Conservation (phyloP, 2,113 vertebrate genomes). For the Elanoides forficatus region DNA sequence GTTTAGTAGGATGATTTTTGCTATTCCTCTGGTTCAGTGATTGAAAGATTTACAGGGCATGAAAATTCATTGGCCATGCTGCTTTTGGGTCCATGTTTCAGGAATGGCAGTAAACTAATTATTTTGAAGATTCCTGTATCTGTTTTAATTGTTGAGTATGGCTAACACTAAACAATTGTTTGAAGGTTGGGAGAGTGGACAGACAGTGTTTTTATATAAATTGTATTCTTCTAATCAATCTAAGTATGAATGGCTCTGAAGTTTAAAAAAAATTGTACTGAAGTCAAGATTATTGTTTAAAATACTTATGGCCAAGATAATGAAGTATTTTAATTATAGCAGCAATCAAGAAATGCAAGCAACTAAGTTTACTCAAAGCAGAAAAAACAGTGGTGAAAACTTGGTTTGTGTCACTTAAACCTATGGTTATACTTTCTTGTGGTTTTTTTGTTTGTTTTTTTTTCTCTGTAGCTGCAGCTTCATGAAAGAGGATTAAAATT, state of each 20-base stretch:
- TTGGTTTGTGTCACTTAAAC: not conserved
- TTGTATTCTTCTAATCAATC: not conserved
- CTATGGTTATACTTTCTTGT: not conserved
- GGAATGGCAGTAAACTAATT: not conserved
- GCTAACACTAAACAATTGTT: not conserved
- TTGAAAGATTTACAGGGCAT: not conserved
- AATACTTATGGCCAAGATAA: not conserved
- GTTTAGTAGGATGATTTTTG: not conserved
- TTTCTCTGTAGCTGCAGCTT: conserved; percentile 82
- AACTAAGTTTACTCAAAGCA: not conserved
- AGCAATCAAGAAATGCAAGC: not conserved
- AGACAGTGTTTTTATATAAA: not conserved
- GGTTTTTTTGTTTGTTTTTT: not conserved
- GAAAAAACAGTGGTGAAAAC: not conserved
- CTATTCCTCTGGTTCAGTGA: not conserved
- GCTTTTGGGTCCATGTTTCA: not conserved
- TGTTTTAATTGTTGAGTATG: not conserved
- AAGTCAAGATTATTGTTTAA: not conserved
- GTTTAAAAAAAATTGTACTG: not conserved
- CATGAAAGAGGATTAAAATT: conserved; percentile 94
- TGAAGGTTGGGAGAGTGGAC: not conserved
- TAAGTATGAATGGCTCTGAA: not conserved
- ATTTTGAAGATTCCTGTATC: not conserved
- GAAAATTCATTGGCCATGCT: not conserved
- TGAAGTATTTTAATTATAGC: not conserved